phyloP scores from a whole-genome alignment of 2,888 invertebrate genomes.

The Halictus ligatus region DNA sequence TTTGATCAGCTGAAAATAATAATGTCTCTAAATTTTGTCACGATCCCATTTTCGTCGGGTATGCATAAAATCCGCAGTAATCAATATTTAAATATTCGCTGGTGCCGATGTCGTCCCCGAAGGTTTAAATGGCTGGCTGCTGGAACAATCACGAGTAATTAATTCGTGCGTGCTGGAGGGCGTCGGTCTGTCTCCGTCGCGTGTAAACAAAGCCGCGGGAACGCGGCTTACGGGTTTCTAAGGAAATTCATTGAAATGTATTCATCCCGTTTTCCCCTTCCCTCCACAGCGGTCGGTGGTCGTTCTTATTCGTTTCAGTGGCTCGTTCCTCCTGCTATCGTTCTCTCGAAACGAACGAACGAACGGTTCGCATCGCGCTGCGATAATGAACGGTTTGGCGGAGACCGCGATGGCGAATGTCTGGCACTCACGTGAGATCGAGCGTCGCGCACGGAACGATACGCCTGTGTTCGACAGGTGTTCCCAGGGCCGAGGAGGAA shows the following conservation, averaged over 20 bases:
- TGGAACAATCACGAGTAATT: too few relatives aligned
- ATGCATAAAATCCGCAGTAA: too few relatives aligned
- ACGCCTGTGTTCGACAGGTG: constrained; percentile 68
- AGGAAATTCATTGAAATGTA: constrained; percentile 16
- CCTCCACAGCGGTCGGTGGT: background rate
- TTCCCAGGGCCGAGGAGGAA: constrained; percentile 65
- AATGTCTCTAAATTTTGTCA: too few relatives aligned
- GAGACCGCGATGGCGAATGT: constrained; percentile 58
- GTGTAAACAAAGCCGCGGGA: background rate
- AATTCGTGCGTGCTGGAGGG: too few relatives aligned
- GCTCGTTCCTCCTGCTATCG: background rate
- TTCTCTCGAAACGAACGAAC: constrained; percentile 29
- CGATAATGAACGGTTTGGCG: constrained; percentile 64
- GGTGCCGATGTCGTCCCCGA: too few relatives aligned
- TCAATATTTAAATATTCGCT: too few relatives aligned
- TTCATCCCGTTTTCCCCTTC: constrained; percentile 8
- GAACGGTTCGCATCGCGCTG: constrained; percentile 37
- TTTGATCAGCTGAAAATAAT: too few relatives aligned
- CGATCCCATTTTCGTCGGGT: too few relatives aligned
- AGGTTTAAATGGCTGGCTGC: too few relatives aligned
- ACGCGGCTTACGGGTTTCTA: background rate
- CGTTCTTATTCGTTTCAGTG: constrained; percentile 5
- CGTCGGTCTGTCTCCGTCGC: background rate
- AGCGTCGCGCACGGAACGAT: constrained; percentile 46
- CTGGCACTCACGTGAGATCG: constrained; percentile 64